Evolutionary conservation across 2,888 invertebrate genomes (phyloP).

Genomic region (Drosophila affinis): DNA sequence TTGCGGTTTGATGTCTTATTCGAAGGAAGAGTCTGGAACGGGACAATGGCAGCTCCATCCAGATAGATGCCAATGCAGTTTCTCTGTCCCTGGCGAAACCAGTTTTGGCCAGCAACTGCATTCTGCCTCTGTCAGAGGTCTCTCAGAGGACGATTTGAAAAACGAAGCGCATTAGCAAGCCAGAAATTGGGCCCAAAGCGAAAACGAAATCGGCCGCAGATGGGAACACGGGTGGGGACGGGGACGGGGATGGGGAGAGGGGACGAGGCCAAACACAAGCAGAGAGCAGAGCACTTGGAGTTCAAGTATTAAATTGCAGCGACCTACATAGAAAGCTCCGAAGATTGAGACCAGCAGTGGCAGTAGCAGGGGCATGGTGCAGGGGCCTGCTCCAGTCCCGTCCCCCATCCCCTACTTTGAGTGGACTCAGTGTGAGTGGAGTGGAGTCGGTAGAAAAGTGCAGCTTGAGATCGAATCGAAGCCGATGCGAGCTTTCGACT

Average conservation of each 20-base stretch:
- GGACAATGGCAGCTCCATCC: not conserved
- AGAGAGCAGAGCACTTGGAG: slow-evolving; percentile 38
- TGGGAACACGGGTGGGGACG: not conserved
- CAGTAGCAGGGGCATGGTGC: not conserved
- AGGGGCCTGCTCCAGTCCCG: not conserved
- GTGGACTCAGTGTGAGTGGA: not conserved
- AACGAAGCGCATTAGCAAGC: slow-evolving; percentile 50
- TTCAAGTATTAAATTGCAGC: slow-evolving; percentile 82
- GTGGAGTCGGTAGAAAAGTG: slow-evolving; percentile 33
- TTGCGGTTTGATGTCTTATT: slow-evolving; percentile 13
- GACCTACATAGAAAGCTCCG: slow-evolving; percentile 81
- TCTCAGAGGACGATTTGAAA: slow-evolving; percentile 47
- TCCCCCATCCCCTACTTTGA: not conserved
- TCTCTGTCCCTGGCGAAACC: slow-evolving; percentile 9
- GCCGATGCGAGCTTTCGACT: slow-evolving; percentile 1
- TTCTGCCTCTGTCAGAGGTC: not conserved
- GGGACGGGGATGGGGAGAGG: not conserved
- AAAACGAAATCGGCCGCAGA: slow-evolving; percentile 53
- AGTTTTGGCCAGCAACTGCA: slow-evolving; percentile 17
- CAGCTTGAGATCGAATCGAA: slow-evolving; percentile 32
- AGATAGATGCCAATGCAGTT: slow-evolving; percentile 11
- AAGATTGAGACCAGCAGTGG: not conserved
- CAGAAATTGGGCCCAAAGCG: slow-evolving; percentile 63
- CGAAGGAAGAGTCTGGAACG: not conserved
- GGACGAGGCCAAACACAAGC: slow-evolving; percentile 2